Evolutionary conservation across 2,797 vertebrate species (phyloP).

Genomic region (Mus minutoides): DNA sequence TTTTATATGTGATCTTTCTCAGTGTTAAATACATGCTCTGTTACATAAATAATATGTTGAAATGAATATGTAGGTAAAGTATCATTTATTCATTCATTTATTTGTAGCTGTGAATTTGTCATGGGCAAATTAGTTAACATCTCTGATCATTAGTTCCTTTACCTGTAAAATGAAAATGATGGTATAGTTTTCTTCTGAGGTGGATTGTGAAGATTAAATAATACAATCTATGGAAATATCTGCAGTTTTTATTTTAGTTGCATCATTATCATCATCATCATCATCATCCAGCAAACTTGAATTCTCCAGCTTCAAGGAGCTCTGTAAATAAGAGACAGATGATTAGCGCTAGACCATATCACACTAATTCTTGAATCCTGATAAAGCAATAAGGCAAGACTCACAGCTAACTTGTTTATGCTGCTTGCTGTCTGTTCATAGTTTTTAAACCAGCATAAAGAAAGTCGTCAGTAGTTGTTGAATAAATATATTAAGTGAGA

Average conservation of each 20-base stretch:
- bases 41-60: conserved; percentile 67
- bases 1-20: conserved; percentile 71
- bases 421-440: background rate
- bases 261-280: background rate
- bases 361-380: background rate
- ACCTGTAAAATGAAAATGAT: conserved; percentile 46
- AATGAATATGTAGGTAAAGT: conserved; percentile 74
- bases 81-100: conserved; percentile 61
- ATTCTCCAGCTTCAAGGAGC: background rate
- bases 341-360: conserved; percentile 6
- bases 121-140: conserved; percentile 47
- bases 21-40: conserved; percentile 59
- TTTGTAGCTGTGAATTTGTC: conserved; percentile 50
- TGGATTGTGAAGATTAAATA: conserved; percentile 15
- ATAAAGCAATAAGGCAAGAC: background rate
- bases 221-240: conserved; percentile 20
- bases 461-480: conserved; percentile 31
- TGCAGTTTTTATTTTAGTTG: conserved; percentile 52
- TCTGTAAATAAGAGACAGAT: conserved; percentile 34
- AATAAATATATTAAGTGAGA: conserved; percentile 42
- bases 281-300: conserved; percentile 12
- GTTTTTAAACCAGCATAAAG: background rate
- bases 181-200: background rate
- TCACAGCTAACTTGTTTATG: background rate
- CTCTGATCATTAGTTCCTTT: conserved; percentile 62